Evolutionary conservation across 1,140 invertebrate species (phyloP).

Genomic region (Cotesia chilonis): DNA sequence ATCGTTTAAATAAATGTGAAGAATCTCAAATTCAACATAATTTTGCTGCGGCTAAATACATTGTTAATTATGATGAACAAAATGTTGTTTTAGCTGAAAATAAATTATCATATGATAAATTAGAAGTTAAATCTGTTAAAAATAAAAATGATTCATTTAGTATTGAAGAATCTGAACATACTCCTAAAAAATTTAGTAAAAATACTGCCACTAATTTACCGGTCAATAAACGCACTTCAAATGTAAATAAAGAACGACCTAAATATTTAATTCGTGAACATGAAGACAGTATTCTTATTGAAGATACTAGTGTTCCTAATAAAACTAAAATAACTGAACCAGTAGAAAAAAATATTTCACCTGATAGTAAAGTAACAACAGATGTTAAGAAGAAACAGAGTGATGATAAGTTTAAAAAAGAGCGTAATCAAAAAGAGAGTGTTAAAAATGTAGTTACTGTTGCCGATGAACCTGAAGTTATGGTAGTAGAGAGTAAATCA

Average conservation of each 20-base stretch:
- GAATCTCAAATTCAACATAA: conserved; percentile 36
- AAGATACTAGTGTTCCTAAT: conserved; percentile 22
- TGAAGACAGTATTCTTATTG: conserved; percentile 47
- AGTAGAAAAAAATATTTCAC: conserved; percentile 7
- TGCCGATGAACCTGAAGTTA: conserved; percentile 19
- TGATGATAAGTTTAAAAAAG: conserved; percentile 1
- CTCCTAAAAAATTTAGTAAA: conserved; percentile 29
- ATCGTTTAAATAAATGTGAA: conserved; percentile 33
- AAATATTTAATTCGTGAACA: conserved; percentile 46
- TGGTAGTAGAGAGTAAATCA: conserved; percentile 30
- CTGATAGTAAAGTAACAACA: background rate
- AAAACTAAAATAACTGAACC: conserved; percentile 3
- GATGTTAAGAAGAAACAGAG: conserved; percentile 2
- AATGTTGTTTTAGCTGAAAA: conserved; percentile 58
- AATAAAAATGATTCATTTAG: background rate
- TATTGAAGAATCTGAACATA: conserved; percentile 19
- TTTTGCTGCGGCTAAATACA: conserved; percentile 55
- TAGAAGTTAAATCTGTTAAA: background rate
- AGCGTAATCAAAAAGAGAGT: background rate
- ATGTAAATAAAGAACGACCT: conserved; percentile 13
- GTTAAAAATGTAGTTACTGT: background rate
- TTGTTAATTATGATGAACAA: conserved; percentile 59
- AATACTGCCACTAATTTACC: conserved; percentile 3
- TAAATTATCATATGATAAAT: conserved; percentile 30
- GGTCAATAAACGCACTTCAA: conserved; percentile 21